A percentile compares a stretch with the other conserved stretches of the same genome.
Evolutionary conservation across 1,140 invertebrate genomes (phyloP).

Genomic region (Forficula auricularia): DNA sequence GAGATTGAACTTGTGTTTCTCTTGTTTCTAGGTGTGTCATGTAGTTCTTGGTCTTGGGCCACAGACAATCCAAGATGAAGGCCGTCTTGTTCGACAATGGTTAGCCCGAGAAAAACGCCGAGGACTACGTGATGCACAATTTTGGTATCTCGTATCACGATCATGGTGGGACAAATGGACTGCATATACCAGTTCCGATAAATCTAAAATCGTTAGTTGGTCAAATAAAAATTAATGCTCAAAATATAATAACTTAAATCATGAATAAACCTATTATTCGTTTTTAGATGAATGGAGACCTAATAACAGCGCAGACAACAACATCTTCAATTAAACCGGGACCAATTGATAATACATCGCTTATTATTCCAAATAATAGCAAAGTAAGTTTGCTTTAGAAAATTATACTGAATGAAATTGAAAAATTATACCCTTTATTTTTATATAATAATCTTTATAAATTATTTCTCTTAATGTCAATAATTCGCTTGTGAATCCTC

Average conservation of each 20-base stretch:
- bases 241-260: no score
- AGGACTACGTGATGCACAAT: slow-evolving; percentile 56
- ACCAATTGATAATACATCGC: slow-evolving; percentile 55
- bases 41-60: slow-evolving; percentile 70
- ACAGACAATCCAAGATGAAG: slow-evolving; percentile 58
- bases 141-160: slow-evolving; percentile 69
- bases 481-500: no score
- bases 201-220: neutral
- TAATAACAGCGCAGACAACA: slow-evolving; percentile 5
- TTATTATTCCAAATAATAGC: slow-evolving; percentile 39
- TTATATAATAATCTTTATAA: no score
- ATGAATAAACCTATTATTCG: neutral
- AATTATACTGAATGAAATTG: neutral
- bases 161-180: slow-evolving; percentile 72
- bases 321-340: slow-evolving; percentile 30
- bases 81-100: slow-evolving; percentile 64
- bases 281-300: neutral
- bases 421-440: no score
- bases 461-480: no score
- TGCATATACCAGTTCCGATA: slow-evolving; percentile 39
- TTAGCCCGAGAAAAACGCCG: slow-evolving; percentile 52
- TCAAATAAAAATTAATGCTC: slow-evolving; percentile 2
- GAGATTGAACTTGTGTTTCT: no score
- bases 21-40: slow-evolving; percentile 51
- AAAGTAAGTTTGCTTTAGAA: slow-evolving; percentile 31